These are phyloP conservation scores for Gracilinanus agilis DNA, from an alignment of 2,113 vertebrate species.

Conservation along the genomic window DNA sequence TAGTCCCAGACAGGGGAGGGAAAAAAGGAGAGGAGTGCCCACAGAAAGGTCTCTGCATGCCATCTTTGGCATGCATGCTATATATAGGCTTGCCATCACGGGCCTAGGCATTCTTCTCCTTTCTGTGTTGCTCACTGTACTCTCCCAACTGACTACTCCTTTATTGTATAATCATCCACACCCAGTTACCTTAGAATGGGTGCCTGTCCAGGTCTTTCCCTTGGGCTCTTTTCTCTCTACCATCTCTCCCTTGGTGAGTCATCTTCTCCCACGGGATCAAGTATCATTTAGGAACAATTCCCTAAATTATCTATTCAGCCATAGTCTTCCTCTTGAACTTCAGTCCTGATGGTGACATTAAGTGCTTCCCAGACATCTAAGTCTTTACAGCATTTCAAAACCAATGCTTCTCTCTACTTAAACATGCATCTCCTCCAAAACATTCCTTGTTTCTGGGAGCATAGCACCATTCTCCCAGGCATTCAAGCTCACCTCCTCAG, in stretches of 20 bases:
- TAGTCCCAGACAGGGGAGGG: too few relatives aligned
- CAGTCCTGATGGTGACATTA: not conserved
- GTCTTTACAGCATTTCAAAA: slow-evolving; percentile 7
- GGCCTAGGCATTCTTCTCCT: slow-evolving; percentile 4
- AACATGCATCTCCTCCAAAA: not conserved
- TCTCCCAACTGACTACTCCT: slow-evolving; percentile 19
- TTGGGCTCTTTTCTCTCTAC: slow-evolving; percentile 1
- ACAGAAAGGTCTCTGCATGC: too few relatives aligned
- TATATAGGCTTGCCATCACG: too few relatives aligned
- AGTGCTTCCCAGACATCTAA: slow-evolving; percentile 20
- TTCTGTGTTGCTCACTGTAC: not conserved
- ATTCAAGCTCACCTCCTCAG: slow-evolving; percentile 16
- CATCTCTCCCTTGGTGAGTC: slow-evolving; percentile 4
- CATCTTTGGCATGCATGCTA: too few relatives aligned
- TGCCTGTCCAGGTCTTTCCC: not conserved
- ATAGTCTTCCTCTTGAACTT: not conserved
- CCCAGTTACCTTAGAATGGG: not conserved
- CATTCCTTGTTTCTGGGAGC: not conserved
- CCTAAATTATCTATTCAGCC: slow-evolving; percentile 30
- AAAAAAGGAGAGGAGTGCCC: too few relatives aligned
- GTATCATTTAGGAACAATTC: not conserved
- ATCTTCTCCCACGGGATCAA: not conserved
- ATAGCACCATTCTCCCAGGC: not conserved
- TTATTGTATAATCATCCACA: not conserved
- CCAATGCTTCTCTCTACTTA: slow-evolving; percentile 24